phyloP scores from a whole-genome alignment of 2,797 vertebrate species.

The Hypotaenidia okinawae region DNA sequence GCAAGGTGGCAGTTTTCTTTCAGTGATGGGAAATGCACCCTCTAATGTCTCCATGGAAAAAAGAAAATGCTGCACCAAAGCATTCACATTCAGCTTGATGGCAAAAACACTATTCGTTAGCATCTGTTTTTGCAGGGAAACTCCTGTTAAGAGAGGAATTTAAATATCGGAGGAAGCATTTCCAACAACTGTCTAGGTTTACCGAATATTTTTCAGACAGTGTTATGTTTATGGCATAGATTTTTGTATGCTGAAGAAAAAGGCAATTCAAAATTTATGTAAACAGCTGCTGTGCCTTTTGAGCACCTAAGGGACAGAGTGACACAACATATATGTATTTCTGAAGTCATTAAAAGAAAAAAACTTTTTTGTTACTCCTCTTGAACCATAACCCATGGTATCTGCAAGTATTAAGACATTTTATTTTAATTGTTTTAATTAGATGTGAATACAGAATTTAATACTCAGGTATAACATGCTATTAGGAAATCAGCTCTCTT shows the following conservation, averaged over 20 bases:
- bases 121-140: conserved; percentile 45
- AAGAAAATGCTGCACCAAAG: conserved; percentile 31
- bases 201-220: conserved; percentile 41
- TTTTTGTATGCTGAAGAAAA: conserved; percentile 47
- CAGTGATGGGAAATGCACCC: conserved; percentile 36
- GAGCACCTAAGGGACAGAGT: conserved; percentile 49
- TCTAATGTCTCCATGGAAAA: conserved; percentile 47
- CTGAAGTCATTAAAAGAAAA: conserved; percentile 31
- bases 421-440: conserved; percentile 52
- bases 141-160: conserved; percentile 31
- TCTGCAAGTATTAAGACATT: background rate
- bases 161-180: conserved; percentile 50
- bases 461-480: background rate
- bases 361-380: background rate
- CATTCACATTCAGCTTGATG: conserved; percentile 47
- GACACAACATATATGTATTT: conserved; percentile 38
- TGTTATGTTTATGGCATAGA: conserved; percentile 47
- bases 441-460: conserved; percentile 14
- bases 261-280: conserved; percentile 62
- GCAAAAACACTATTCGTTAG: conserved; percentile 1
- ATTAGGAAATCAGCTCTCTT: conserved; percentile 22
- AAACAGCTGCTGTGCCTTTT: conserved; percentile 62
- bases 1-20: conserved; percentile 46
- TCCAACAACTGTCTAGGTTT: conserved; percentile 53
- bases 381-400: conserved; percentile 2